A percentile compares a stretch with the other conserved stretches of the same genome.
Conservation (phyloP, 30 jellyfish, hydroid and myxozoan species). For the Pelagia noctiluca region DNA sequence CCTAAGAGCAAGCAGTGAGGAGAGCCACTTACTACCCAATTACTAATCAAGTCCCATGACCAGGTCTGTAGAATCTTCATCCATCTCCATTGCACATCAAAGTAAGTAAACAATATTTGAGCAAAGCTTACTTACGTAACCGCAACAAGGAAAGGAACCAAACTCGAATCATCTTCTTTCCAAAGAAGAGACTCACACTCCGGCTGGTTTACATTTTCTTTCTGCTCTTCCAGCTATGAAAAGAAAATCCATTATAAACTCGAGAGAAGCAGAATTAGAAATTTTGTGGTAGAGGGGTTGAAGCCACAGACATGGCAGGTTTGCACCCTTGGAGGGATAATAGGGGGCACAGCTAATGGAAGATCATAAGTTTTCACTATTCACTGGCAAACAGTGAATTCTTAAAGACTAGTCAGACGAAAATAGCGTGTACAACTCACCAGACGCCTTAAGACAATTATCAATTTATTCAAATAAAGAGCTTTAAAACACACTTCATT, state of each 20-base stretch:
- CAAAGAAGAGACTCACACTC: slow-evolving; percentile 27
- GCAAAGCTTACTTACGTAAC: slow-evolving; percentile 41
- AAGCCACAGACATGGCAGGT: not conserved
- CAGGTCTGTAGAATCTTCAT: not conserved
- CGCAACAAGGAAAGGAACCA: slow-evolving; percentile 59
- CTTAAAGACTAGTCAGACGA: not conserved
- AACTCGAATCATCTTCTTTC: slow-evolving; percentile 27
- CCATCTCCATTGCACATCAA: not conserved
- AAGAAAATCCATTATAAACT: not conserved
- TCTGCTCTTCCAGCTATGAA: not conserved
- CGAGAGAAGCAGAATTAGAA: not conserved
- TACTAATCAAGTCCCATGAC: not conserved
- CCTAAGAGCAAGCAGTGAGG: not conserved
- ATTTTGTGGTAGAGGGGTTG: not conserved
- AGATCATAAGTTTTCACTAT: not conserved
- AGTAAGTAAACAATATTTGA: not conserved
- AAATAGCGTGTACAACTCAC: too few species aligned
- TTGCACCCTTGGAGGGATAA: not conserved
- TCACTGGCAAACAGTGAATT: not conserved
- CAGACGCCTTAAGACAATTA: too few species aligned
- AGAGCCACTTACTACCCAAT: not conserved
- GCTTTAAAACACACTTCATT: too few species aligned
- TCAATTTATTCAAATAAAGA: too few species aligned
- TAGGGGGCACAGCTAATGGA: too few species aligned
- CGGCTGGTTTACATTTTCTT: slow-evolving; percentile 4